Percentiles rank a stretch among this genome's conserved stretches.
Evolutionary conservation across 2,797 vertebrate genomes (phyloP).

Genomic region (Rhinogobio ventralis): DNA sequence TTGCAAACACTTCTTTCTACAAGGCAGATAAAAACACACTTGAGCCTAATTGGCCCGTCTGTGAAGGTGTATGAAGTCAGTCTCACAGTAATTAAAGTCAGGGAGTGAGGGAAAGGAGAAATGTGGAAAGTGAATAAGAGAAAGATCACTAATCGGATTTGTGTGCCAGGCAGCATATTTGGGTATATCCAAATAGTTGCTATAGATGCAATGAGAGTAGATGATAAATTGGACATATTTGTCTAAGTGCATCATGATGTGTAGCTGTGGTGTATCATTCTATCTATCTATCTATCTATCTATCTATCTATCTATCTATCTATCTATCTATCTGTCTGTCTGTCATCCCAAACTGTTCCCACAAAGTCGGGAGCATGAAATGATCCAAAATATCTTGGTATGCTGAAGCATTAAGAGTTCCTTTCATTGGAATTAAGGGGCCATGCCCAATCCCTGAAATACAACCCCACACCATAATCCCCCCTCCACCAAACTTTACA

Average conservation of each 20-base stretch:
- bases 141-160: conserved; percentile 8
- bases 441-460: no score
- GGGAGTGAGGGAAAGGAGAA: conserved; percentile 21
- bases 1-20: not conserved
- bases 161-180: conserved; percentile 7
- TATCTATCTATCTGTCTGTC: not conserved
- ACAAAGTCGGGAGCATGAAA: no score
- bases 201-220: not conserved
- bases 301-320: no score
- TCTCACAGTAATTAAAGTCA: conserved; percentile 59
- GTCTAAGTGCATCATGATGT: not conserved
- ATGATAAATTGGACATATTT: conserved; percentile 18
- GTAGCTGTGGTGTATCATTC: no score
- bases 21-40: conserved; percentile 32
- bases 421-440: no score
- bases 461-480: no score
- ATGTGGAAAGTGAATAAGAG: not conserved
- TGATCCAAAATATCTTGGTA: no score
- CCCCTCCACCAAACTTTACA: no score
- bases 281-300: no score
- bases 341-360: not conserved
- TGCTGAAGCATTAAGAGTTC: no score
- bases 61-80: conserved; percentile 51
- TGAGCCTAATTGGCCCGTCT: conserved; percentile 51
- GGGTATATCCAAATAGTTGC: not conserved